Evolutionary conservation across 2,797 vertebrate species (phyloP), one percentile per base, ranked within the genome.

Genomic region (Pitangus sulphuratus): DNA sequence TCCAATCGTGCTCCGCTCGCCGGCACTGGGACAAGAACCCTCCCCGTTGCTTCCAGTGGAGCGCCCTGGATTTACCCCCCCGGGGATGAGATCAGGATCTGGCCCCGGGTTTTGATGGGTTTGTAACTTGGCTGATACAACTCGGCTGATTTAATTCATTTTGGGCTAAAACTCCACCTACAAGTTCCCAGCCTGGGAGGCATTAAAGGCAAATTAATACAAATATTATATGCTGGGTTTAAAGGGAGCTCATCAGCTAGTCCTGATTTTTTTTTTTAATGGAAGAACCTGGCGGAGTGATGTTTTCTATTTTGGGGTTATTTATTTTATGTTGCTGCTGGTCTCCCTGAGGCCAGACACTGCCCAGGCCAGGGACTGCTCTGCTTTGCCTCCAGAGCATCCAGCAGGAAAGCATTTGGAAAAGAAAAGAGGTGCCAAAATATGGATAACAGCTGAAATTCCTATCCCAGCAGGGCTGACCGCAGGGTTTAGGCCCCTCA

Each of bases 61-160:
- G 86, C 33, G 6, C 13, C 0, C 33, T 60, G 95, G 91, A 53
- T 95, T 88, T 24, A 11, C 60, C 61, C 82, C 53, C 58, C 0
- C 20, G 10, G 80, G 74, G 80, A 91, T 95, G 93, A 95, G 93
- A 90, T 94, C 89, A 91, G 94, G 93, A 91, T 88, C 90, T 76
- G 95, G 96, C 95, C 92, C 72, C 40, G 25, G 20, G 68, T 76
- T 88, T 81, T 77, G 84, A 88, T 92, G 93, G 92, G 91, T 96
- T 93, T 91, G 68, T 89, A 83, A 66, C 56, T 45, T 64, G 95
- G 93, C 84, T 76, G 60, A 61, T 94, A 72, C 90, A 92, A 83
- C 74, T 47, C 61, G 78, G 94, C 89, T 84, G 64, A 89, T 94
- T 95, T 72, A 93, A 94, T 94, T 96, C 92, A 91, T 77, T 80